phyloP scores from a whole-genome alignment of 2,888 invertebrate genomes.

The Lottia scabra region DNA sequence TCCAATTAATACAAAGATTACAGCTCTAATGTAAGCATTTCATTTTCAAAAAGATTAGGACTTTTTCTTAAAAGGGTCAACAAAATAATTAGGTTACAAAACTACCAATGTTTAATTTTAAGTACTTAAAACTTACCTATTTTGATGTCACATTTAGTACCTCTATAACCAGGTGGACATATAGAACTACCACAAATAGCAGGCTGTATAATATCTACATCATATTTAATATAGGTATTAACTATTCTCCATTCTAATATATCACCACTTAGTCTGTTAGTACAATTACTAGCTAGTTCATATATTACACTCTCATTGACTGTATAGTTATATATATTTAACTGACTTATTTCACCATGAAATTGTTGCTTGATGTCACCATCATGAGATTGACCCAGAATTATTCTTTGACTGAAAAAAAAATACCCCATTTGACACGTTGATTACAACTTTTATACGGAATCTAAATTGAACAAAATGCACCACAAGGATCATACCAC shows the following conservation, averaged over 20 bases:
- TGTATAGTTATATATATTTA: slow-evolving; percentile 41
- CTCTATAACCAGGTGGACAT: slow-evolving; percentile 82
- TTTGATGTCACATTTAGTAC: slow-evolving; percentile 84
- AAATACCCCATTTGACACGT: no score
- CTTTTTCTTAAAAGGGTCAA: no score
- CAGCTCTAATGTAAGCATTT: no score
- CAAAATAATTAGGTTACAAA: no score
- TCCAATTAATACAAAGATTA: no score
- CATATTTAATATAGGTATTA: slow-evolving; percentile 33
- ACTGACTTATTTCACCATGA: slow-evolving; percentile 47
- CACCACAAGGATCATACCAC: no score
- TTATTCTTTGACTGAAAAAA: slow-evolving; percentile 20
- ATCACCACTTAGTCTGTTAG: slow-evolving; percentile 32
- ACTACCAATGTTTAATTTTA: neutral
- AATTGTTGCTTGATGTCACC: slow-evolving; percentile 25
- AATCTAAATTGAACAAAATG: no score
- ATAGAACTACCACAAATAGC: slow-evolving; percentile 64
- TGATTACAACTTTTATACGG: no score
- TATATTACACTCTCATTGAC: slow-evolving; percentile 21
- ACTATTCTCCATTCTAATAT: slow-evolving; percentile 47
- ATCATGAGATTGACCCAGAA: slow-evolving; percentile 23
- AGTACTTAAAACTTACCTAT: slow-evolving; percentile 71
- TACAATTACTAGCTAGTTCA: slow-evolving; percentile 34
- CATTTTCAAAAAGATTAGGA: no score
- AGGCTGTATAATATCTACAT: slow-evolving; percentile 35